Evolutionary conservation across 1,140 invertebrate species (phyloP).

Genomic region (Diachasmimorpha longicaudata): DNA sequence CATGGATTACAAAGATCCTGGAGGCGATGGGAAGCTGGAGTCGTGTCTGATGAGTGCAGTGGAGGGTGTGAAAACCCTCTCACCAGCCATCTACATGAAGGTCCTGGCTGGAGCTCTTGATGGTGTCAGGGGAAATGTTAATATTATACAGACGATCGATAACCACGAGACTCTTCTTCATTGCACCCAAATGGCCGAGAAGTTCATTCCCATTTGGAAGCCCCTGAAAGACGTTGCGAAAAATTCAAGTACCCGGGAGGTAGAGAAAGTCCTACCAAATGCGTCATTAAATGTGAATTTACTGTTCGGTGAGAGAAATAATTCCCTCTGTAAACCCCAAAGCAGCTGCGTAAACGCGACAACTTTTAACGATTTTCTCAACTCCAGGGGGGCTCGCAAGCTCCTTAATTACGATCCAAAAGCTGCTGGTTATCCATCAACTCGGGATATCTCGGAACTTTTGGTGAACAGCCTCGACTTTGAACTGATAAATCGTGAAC

Average conservation of each 20-base stretch:
- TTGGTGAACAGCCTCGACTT: slow-evolving; percentile 45
- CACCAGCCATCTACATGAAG: slow-evolving; percentile 45
- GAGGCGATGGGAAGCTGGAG: slow-evolving; percentile 31
- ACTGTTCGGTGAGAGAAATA: slow-evolving; percentile 32
- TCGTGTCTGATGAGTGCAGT: slow-evolving; percentile 43
- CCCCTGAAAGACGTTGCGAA: slow-evolving; percentile 42
- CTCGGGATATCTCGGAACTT: slow-evolving; percentile 42
- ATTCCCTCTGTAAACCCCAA: slow-evolving; percentile 35
- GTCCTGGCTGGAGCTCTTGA: slow-evolving; percentile 39
- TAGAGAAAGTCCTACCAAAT: slow-evolving; percentile 42
- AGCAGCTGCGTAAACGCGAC: slow-evolving; percentile 11
- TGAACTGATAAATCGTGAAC: slow-evolving; percentile 42
- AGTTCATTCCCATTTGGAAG: slow-evolving; percentile 49
- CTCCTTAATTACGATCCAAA: slow-evolving; percentile 47
- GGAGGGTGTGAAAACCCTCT: slow-evolving; percentile 36
- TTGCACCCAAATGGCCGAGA: slow-evolving; percentile 41
- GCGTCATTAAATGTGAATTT: slow-evolving; percentile 52
- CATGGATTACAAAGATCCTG: slow-evolving; percentile 45
- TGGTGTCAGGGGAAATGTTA: slow-evolving; percentile 40
- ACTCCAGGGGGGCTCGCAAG: slow-evolving; percentile 42
- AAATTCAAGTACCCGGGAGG: slow-evolving; percentile 25
- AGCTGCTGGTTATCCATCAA: slow-evolving; percentile 39
- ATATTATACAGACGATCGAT: slow-evolving; percentile 39
- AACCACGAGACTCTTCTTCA: slow-evolving; percentile 39
- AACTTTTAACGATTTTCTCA: slow-evolving; percentile 42